A percentile compares a stretch with the other conserved stretches of the same genome.
These are phyloP conservation scores for Muscidifurax raptorellus DNA, from an alignment of 1,140 invertebrate genomes.

Conservation along the genomic window DNA sequence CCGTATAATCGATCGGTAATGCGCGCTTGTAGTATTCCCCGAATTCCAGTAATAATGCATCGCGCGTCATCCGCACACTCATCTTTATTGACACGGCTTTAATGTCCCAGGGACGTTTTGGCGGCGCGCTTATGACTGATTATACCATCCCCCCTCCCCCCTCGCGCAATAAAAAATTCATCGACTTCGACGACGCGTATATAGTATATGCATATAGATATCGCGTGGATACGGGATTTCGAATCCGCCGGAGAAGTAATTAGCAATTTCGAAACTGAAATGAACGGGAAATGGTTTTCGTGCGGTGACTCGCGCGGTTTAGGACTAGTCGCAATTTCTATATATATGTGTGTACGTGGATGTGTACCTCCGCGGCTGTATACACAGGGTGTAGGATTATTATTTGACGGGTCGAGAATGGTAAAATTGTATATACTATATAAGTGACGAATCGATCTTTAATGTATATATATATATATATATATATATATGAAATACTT, in stretches of 20 bases:
- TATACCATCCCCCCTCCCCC: neutral
- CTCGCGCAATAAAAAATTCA: conserved; percentile 27
- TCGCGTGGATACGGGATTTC: neutral
- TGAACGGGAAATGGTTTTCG: conserved; percentile 45
- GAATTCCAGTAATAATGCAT: neutral
- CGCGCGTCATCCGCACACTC: neutral
- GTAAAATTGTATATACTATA: neutral
- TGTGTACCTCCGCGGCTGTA: too few relatives aligned
- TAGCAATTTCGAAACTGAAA: conserved; percentile 44
- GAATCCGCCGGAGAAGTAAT: conserved; percentile 26
- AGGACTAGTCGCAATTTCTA: neutral
- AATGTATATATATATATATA: neutral
- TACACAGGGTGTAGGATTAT: neutral
- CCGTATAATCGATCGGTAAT: neutral
- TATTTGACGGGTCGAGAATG: conserved; percentile 23
- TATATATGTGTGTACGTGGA: too few relatives aligned
- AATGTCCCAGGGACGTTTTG: neutral
- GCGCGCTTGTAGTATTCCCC: neutral
- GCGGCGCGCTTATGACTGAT: neutral
- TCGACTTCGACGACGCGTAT: neutral
- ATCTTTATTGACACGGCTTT: neutral
- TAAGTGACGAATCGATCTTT: neutral
- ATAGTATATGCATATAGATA: too few relatives aligned
- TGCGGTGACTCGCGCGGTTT: conserved; percentile 8
- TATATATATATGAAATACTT: neutral